These are phyloP conservation scores for Chiroxiphia lanceolata DNA, from an alignment of 2,797 vertebrate genomes.

Conservation along the genomic window DNA sequence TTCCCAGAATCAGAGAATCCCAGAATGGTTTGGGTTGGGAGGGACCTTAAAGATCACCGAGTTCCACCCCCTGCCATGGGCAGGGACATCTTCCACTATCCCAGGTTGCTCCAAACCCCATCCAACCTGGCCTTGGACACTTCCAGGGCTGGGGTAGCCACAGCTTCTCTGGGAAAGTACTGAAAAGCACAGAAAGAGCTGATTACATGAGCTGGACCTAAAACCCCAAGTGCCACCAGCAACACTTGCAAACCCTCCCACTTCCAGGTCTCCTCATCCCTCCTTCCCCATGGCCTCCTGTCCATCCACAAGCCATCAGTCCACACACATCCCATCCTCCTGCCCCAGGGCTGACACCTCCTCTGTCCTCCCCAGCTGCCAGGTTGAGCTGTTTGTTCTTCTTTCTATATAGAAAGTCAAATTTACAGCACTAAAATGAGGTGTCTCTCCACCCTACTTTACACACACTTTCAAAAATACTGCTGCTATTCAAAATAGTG, in stretches of 20 bases:
- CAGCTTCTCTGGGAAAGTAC: not conserved
- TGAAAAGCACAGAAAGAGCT: not conserved
- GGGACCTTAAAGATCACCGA: not conserved
- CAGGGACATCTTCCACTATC: not conserved
- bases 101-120: not conserved
- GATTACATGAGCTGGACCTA: not conserved
- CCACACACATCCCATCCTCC: not conserved
- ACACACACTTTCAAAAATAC: not conserved
- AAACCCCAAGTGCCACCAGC: not conserved
- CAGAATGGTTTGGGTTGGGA: not conserved
- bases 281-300: fast-evolving
- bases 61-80: not conserved
- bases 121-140: not conserved
- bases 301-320: not conserved
- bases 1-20: not conserved
- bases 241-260: not conserved
- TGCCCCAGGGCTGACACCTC: not conserved
- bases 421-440: not conserved
- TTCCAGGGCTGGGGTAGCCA: not conserved
- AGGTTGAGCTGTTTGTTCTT: not conserved
- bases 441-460: not conserved
- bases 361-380: not conserved
- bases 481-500: not conserved
- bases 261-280: not conserved
- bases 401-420: not conserved